Conservation (phyloP, 2,113 vertebrate species). For the Pomatorhinus ruficollis region DNA sequence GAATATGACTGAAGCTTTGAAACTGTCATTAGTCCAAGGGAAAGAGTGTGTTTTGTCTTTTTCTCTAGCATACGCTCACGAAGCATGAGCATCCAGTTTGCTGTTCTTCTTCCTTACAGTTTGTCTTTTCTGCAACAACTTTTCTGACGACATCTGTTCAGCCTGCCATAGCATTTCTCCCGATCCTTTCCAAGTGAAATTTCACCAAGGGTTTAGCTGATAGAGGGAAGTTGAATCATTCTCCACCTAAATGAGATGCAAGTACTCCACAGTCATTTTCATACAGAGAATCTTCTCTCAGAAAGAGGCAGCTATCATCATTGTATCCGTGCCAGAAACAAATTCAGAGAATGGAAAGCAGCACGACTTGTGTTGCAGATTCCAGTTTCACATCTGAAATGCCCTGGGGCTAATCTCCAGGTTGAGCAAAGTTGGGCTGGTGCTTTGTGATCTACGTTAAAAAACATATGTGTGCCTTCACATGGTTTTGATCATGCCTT, state of each 20-base stretch:
- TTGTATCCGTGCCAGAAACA: background rate
- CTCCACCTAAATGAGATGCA: background rate
- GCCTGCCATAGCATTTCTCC: background rate
- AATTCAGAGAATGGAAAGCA: background rate
- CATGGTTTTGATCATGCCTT: background rate
- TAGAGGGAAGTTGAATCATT: background rate
- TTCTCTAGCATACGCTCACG: background rate
- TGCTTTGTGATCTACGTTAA: background rate
- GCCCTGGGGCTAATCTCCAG: background rate
- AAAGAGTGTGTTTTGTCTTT: background rate
- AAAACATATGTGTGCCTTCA: fast-evolving
- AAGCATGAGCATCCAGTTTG: background rate
- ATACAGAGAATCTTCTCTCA: background rate
- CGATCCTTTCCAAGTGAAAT: background rate
- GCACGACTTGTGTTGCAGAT: background rate
- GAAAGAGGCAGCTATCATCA: background rate
- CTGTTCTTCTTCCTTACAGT: background rate
- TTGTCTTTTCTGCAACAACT: background rate
- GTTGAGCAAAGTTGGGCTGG: background rate
- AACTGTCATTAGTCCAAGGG: background rate
- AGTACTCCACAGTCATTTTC: background rate
- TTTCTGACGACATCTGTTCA: background rate
- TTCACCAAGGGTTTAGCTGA: background rate
- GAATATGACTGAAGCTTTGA: background rate
- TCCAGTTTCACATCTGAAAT: background rate